A percentile compares a stretch with the other conserved stretches of the same genome.
These are phyloP conservation scores for Antechinus flavipes DNA, from an alignment of 2,113 vertebrate genomes.

Conservation along the genomic window DNA sequence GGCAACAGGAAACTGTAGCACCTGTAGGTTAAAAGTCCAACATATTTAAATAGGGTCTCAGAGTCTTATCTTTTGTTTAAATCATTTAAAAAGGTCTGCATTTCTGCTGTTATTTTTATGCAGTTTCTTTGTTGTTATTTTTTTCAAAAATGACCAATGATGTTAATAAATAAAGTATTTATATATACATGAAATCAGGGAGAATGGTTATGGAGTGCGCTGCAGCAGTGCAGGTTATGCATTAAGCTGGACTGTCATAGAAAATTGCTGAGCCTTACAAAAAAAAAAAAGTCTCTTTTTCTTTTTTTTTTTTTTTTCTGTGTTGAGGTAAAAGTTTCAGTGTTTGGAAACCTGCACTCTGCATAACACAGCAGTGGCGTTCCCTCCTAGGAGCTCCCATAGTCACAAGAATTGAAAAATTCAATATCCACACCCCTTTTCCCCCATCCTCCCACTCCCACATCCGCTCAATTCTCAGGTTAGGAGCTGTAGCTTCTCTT, in stretches of 20 bases:
- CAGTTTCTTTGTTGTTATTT: slow-evolving; percentile 67
- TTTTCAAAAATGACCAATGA: slow-evolving; percentile 75
- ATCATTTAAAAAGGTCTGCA: slow-evolving; percentile 21
- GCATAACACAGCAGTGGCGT: slow-evolving; percentile 14
- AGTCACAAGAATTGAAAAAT: fast-evolving
- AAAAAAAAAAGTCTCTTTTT: slow-evolving; percentile 55
- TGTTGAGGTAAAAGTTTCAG: slow-evolving; percentile 84
- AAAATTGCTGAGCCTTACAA: slow-evolving; percentile 77
- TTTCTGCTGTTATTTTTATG: slow-evolving; percentile 55
- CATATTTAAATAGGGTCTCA: slow-evolving; percentile 55
- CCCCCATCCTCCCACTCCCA: neutral
- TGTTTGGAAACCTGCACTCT: slow-evolving; percentile 65
- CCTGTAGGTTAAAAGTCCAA: slow-evolving; percentile 75
- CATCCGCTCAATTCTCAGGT: slow-evolving; percentile 55
- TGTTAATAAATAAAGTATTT: slow-evolving; percentile 90
- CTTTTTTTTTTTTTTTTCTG: slow-evolving; percentile 23
- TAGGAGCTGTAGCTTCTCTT: slow-evolving; percentile 50
- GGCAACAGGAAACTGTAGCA: slow-evolving; percentile 67
- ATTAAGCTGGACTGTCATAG: slow-evolving; percentile 72
- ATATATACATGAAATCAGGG: slow-evolving; percentile 84
- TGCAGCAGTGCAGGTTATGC: slow-evolving; percentile 71
- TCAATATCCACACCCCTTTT: neutral
- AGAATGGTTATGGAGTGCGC: slow-evolving; percentile 65
- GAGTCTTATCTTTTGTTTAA: slow-evolving; percentile 39
- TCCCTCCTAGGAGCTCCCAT: slow-evolving; percentile 35